Conservation (phyloP, 2,113 vertebrate species). For the Neolamprologus kungweensis region DNA sequence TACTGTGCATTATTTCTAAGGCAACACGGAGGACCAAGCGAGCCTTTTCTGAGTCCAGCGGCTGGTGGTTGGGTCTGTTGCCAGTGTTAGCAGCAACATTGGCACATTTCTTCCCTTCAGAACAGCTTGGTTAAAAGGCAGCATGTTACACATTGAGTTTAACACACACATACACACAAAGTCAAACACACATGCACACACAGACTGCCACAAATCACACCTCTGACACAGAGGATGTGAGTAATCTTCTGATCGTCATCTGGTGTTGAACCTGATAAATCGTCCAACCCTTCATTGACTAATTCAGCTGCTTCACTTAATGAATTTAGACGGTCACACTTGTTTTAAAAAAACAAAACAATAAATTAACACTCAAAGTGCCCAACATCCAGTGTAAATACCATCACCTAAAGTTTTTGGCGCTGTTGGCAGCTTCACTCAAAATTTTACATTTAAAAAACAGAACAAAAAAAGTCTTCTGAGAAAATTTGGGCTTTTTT, state of each 20-base stretch:
- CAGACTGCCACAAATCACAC: background rate
- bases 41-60: constrained; percentile 16
- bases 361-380: constrained; percentile 41
- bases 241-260: background rate
- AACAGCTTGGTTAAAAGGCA: constrained; percentile 67
- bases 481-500: background rate
- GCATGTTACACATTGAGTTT: constrained; percentile 52
- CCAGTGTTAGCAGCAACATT: constrained; percentile 36
- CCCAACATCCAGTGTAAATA: constrained; percentile 45
- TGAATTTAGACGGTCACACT: background rate
- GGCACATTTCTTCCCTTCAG: constrained; percentile 9
- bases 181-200: background rate
- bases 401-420: background rate
- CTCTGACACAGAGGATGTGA: constrained; percentile 15
- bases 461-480: background rate
- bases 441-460: background rate
- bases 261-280: constrained; percentile 11
- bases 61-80: constrained; percentile 45
- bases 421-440: background rate
- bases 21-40: constrained; percentile 65
- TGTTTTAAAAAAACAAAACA: background rate
- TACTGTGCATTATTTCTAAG: constrained; percentile 69
- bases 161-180: background rate
- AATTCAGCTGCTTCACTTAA: background rate
- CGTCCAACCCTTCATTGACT: background rate